These are phyloP conservation scores for Hippocampus kuda DNA, from an alignment of 2,797 vertebrate species.

Conservation along the genomic window DNA sequence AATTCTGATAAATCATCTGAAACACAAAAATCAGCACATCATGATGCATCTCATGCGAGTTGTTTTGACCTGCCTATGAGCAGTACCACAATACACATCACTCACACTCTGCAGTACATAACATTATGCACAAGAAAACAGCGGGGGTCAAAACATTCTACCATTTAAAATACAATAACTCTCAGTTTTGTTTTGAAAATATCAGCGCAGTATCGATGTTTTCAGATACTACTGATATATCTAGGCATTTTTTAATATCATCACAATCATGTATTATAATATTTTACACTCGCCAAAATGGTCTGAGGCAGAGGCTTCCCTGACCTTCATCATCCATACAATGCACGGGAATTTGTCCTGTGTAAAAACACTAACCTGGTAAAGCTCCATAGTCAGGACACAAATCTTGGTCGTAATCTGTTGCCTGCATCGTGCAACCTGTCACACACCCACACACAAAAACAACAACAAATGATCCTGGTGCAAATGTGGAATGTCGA, in stretches of 20 bases:
- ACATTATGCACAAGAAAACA: neutral
- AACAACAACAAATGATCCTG: neutral
- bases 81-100: neutral
- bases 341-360: neutral
- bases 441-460: neutral
- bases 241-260: too few species aligned
- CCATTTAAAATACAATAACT: neutral
- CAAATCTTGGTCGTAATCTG: slow-evolving; percentile 11
- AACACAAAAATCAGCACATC: slow-evolving; percentile 23
- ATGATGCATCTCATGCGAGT: neutral
- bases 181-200: neutral
- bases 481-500: neutral
- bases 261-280: neutral
- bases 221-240: too few species aligned
- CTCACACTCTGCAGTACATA: neutral
- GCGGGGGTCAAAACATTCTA: neutral
- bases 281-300: neutral
- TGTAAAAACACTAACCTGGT: slow-evolving; percentile 30
- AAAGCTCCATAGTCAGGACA: slow-evolving; percentile 17
- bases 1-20: slow-evolving; percentile 38
- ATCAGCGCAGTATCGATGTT: neutral
- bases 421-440: slow-evolving; percentile 49
- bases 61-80: too few species aligned
- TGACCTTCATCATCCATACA: neutral
- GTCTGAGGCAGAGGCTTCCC: neutral